Evolutionary conservation across 2,888 invertebrate species (phyloP).

Genomic region (Pteria penguin): DNA sequence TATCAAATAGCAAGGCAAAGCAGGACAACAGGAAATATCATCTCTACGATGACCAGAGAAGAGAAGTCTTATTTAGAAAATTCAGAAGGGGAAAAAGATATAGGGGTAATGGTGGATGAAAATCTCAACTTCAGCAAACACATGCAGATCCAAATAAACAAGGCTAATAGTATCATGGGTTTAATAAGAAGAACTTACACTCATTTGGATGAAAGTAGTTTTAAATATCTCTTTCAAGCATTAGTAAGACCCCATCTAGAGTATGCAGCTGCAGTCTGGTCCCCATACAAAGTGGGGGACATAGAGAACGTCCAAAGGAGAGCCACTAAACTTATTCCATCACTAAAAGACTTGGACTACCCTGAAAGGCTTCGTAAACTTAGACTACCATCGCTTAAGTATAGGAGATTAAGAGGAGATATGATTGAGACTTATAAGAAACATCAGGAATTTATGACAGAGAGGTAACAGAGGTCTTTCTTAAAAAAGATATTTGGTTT

Average conservation of each 20-base stretch:
- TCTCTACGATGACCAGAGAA: neutral
- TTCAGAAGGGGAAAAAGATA: neutral
- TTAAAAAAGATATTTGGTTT: neutral
- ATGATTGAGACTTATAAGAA: slow-evolving; percentile 28
- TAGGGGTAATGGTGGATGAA: neutral
- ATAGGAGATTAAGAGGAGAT: slow-evolving; percentile 16
- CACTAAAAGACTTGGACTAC: slow-evolving; percentile 11
- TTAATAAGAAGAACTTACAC: slow-evolving; percentile 13
- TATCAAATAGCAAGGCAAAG: neutral
- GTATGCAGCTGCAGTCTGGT: slow-evolving; percentile 20
- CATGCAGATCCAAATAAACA: slow-evolving; percentile 13
- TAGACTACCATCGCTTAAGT: slow-evolving; percentile 19
- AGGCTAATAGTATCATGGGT: slow-evolving; percentile 31
- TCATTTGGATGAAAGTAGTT: slow-evolving; percentile 13
- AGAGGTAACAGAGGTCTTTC: neutral
- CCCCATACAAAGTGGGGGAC: neutral
- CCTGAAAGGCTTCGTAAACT: slow-evolving; percentile 9
- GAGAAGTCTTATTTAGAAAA: neutral
- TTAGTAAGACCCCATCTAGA: slow-evolving; percentile 19
- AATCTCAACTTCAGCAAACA: neutral
- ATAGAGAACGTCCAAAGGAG: slow-evolving; percentile 23
- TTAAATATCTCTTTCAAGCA: neutral
- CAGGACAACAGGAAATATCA: neutral
- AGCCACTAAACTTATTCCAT: slow-evolving; percentile 25
- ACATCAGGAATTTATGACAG: neutral